These are phyloP conservation scores for Hypotaenidia philippensis DNA, from an alignment of 2,797 vertebrate genomes.

Conservation along the genomic window DNA sequence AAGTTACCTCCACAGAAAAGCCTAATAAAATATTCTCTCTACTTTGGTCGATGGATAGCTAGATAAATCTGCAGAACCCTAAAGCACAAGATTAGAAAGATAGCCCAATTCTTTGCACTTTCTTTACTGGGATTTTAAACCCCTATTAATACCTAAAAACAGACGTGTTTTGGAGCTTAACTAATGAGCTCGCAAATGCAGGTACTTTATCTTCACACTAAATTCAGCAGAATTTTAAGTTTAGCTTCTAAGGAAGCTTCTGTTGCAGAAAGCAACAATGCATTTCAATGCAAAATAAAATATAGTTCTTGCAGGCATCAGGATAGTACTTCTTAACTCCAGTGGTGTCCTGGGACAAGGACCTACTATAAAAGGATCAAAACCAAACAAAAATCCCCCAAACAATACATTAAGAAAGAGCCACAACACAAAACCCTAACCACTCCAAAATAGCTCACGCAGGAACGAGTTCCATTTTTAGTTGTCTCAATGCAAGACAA, in stretches of 20 bases:
- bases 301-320: background rate
- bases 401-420: fast-evolving
- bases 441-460: background rate
- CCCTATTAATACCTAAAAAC: background rate
- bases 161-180: background rate
- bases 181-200: background rate
- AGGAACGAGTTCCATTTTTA: background rate
- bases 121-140: background rate
- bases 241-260: background rate
- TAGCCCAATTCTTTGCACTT: background rate
- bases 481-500: background rate
- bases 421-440: background rate
- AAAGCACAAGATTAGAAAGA: background rate
- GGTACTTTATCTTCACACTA: background rate
- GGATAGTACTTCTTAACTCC: background rate
- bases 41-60: background rate
- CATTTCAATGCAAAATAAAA: background rate
- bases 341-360: background rate
- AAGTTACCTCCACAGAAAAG: constrained; percentile 28
- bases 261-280: background rate
- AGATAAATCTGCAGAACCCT: background rate
- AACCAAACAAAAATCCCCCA: background rate
- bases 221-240: background rate
- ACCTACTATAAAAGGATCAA: background rate
- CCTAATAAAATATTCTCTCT: background rate